Evolutionary conservation across 2,888 invertebrate species (phyloP), one percentile per base, ranked within the genome.

Genomic region (Luffia ferchaultella): DNA sequence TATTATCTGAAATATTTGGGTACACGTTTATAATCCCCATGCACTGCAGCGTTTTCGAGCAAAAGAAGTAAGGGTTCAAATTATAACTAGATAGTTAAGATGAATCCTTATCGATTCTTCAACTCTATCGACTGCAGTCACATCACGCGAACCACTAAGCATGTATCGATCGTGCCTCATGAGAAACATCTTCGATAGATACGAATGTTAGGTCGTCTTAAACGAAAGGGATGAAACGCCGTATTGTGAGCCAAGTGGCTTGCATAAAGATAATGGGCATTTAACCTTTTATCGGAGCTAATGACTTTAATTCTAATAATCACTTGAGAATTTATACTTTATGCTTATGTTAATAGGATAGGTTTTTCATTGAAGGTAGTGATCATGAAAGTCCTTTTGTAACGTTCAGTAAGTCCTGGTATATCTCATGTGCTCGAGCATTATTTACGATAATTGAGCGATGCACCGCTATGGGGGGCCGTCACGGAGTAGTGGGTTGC

Each of bases 401-500:
- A 7, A 30, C 30, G 30, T 7, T 3, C 5, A 30, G 12, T 7
- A 30, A 7, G 3, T 3, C 12, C 16, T 72, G 77, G 80, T 80
- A 80, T 82, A 80, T 83, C 80, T 82, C 80, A 73, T 78, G 79
- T 80, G 80, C 60, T 78, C 77, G 79, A 80, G 83, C 82, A 83
- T 83, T 83, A 83, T 83, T 83, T 83, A 83, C 83, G 82, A 83
- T 83, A 83, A 83, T 83, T 83, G 83, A 82, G 83, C 82, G 83
- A 83, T 80, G 80, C 76, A 74, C 77, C 82, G 70, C 82, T 73
- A 82, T 80, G 80, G 83, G 82, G 82, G 83, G 82, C 76, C 83
- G 77, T 82, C 83, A 78, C 67, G 72, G 77, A 77, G 82, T 79
- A 76, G 82, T 82, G 78, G 77, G 69, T 69, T 76, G 76, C 74